Percentiles rank a stretch among this genome's conserved stretches.
Evolutionary conservation across 2,797 vertebrate species (phyloP).

Genomic region (Fringilla coelebs): DNA sequence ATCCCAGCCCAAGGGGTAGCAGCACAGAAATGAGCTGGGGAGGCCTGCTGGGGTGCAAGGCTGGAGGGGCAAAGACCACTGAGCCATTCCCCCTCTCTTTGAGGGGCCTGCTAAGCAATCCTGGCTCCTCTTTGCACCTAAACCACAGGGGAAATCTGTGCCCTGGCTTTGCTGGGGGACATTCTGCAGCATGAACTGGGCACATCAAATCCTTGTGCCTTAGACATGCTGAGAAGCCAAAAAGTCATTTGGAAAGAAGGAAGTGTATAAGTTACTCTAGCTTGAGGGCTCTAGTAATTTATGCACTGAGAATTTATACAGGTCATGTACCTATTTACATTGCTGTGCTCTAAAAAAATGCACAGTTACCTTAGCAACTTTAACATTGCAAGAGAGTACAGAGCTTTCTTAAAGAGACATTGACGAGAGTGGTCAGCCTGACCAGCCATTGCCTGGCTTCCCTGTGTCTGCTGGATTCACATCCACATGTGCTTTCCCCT

Average conservation of each 20-base stretch:
- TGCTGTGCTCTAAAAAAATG: constrained; percentile 66
- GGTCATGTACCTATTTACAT: constrained; percentile 72
- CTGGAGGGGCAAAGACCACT: neutral
- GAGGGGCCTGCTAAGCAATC: neutral
- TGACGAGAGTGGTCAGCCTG: neutral
- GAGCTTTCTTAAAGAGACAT: constrained; percentile 60
- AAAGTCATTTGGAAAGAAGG: constrained; percentile 44
- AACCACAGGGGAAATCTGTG: neutral
- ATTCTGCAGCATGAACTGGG: neutral
- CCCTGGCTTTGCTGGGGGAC: neutral
- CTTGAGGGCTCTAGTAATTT: constrained; percentile 63
- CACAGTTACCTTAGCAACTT: constrained; percentile 72
- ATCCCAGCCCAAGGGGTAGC: neutral
- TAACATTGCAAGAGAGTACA: constrained; percentile 37
- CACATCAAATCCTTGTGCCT: neutral
- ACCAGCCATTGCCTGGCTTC: neutral
- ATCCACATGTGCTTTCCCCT: accelerated
- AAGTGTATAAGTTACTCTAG: constrained; percentile 46
- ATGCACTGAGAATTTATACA: constrained; percentile 69
- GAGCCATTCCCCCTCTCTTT: neutral
- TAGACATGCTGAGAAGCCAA: constrained; percentile 9
- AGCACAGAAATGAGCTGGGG: neutral
- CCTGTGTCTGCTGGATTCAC: neutral
- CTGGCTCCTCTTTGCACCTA: neutral
- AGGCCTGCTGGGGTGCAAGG: neutral